A percentile compares a stretch with the other conserved stretches of the same genome.
These are phyloP conservation scores for Melieria picta DNA, from an alignment of 2,888 invertebrate genomes.

Conservation along the genomic window DNA sequence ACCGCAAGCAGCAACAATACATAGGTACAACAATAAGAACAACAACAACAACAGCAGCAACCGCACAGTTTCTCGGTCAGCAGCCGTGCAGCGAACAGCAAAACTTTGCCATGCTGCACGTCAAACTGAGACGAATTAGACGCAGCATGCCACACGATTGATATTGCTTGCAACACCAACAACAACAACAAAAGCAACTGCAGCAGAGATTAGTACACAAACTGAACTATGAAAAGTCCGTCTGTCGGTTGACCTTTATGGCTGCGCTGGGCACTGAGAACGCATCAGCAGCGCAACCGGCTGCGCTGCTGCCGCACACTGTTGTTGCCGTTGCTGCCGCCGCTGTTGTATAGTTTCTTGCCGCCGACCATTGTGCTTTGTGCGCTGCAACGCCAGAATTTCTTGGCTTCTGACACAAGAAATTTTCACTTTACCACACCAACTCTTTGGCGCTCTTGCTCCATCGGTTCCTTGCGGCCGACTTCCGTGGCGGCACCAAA, in stretches of 20 bases:
- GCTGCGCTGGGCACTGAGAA: slow-evolving; percentile 14
- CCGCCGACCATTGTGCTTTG: no score
- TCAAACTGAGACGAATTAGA: slow-evolving; percentile 9
- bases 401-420: no score
- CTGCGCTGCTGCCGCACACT: no score
- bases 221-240: no score
- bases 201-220: background rate
- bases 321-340: no score
- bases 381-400: no score
- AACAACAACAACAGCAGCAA: slow-evolving; percentile 31
- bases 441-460: no score
- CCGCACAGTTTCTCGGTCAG: slow-evolving; percentile 55
- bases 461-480: background rate
- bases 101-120: slow-evolving; percentile 5
- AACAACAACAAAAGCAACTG: background rate
- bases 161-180: background rate
- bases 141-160: background rate
- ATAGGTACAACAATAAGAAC: no score
- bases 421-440: no score
- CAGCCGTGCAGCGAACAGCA: slow-evolving; percentile 9
- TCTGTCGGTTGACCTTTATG: no score
- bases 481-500: background rate
- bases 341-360: no score
- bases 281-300: slow-evolving; percentile 33
- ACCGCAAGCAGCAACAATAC: slow-evolving; percentile 41